phyloP scores from a whole-genome alignment of 2,113 vertebrate genomes.

The Micronycteris hirsuta region DNA sequence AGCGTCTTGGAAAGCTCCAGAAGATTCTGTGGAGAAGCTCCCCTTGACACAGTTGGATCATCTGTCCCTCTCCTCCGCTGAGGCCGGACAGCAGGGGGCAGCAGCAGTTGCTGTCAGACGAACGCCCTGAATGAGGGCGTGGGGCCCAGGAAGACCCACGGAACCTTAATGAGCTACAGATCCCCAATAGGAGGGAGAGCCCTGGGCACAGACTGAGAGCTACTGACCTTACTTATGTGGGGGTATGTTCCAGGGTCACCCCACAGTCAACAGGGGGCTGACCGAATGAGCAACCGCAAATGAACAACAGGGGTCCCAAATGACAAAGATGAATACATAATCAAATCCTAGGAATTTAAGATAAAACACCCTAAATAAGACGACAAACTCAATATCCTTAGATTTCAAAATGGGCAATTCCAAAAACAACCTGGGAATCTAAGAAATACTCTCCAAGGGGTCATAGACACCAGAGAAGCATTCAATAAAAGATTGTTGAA shows the following conservation, averaged over 20 bases:
- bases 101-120: neutral
- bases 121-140: neutral
- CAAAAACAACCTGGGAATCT: neutral
- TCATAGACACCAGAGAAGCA: neutral
- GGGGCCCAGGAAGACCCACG: neutral
- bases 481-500: neutral
- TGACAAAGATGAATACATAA: neutral
- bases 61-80: too few relatives aligned
- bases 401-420: neutral
- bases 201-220: neutral
- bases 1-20: neutral
- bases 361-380: neutral
- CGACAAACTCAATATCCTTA: neutral
- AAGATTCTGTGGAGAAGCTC: neutral
- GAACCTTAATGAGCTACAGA: neutral
- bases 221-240: fast-evolving
- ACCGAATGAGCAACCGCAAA: neutral
- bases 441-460: neutral
- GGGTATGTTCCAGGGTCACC: too few relatives aligned
- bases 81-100: neutral
- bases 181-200: neutral
- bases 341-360: neutral
- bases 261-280: neutral
- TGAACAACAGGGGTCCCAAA: neutral
- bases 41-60: neutral